Evolutionary conservation across 1,140 invertebrate species (phyloP).

Genomic region (Periplaneta americana): DNA sequence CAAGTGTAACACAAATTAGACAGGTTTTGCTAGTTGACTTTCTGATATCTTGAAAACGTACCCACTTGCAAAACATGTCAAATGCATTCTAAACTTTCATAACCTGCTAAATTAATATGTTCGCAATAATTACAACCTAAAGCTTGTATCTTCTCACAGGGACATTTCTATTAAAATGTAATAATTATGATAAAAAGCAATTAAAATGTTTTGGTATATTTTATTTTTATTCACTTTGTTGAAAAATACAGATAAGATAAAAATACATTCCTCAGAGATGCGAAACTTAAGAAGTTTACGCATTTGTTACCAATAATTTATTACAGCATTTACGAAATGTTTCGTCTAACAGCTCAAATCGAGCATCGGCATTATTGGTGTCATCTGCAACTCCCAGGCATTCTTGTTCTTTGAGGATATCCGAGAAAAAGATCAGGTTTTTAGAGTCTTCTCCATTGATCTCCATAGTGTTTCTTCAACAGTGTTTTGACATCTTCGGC

Average conservation of each 20-base stretch:
- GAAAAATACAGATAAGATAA: neutral
- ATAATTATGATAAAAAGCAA: no score
- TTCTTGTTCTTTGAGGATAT: neutral
- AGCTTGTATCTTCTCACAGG: neutral
- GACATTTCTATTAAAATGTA: no score
- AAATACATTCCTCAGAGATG: neutral
- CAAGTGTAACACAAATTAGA: constrained; percentile 1
- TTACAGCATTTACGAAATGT: neutral
- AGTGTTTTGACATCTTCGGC: neutral
- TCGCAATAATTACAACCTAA: neutral
- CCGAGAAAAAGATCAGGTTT: neutral
- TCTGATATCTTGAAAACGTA: neutral
- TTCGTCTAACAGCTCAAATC: neutral
- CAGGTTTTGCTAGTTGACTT: neutral
- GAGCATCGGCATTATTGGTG: no score
- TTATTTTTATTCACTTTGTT: no score
- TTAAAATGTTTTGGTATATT: no score
- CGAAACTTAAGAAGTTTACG: neutral
- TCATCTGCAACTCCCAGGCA: neutral
- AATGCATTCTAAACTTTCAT: neutral
- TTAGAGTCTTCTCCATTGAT: constrained; percentile 1
- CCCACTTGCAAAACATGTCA: constrained; percentile 7
- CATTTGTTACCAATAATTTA: neutral
- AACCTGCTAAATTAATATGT: neutral
- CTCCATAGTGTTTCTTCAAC: neutral